phyloP scores from a whole-genome alignment of 2,797 vertebrate species.

The Phrynocephalus forsythii region DNA sequence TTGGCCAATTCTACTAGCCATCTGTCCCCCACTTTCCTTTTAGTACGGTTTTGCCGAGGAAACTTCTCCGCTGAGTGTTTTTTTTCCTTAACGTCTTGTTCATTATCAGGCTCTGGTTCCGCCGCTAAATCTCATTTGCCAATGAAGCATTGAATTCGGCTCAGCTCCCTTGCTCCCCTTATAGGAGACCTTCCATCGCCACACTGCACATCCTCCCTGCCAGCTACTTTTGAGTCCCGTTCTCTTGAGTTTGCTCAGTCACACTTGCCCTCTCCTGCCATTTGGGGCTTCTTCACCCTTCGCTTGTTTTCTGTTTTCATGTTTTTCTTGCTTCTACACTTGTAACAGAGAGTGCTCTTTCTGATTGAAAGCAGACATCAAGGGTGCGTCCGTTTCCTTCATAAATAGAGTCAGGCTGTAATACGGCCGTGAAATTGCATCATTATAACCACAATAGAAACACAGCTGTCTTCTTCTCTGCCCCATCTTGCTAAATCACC shows the following conservation, averaged over 20 bases:
- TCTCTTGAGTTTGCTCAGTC: constrained; percentile 28
- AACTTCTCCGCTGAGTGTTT: constrained; percentile 25
- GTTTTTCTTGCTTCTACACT: constrained; percentile 5
- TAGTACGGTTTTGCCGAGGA: background rate
- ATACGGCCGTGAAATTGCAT: constrained; percentile 42
- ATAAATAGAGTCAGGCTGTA: constrained; percentile 26
- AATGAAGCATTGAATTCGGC: background rate
- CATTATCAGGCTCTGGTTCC: background rate
- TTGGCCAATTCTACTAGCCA: background rate
- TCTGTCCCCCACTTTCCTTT: background rate
- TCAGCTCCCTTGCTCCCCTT: background rate
- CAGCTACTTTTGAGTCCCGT: background rate
- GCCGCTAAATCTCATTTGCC: background rate
- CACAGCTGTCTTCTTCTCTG: constrained; percentile 37
- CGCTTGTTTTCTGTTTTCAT: background rate
- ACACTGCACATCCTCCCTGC: background rate
- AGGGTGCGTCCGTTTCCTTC: background rate
- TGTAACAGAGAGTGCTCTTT: constrained; percentile 24
- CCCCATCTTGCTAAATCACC: constrained; percentile 45
- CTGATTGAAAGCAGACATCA: constrained; percentile 26
- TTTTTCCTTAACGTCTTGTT: constrained; percentile 32
- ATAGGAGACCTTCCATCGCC: background rate
- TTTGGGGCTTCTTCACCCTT: background rate
- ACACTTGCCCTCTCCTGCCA: background rate
- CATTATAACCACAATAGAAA: constrained; percentile 54